A percentile compares a stretch with the other conserved stretches of the same genome.
phyloP scores from a whole-genome alignment of 2,888 invertebrate genomes.

The Drosophila vallismaia region DNA sequence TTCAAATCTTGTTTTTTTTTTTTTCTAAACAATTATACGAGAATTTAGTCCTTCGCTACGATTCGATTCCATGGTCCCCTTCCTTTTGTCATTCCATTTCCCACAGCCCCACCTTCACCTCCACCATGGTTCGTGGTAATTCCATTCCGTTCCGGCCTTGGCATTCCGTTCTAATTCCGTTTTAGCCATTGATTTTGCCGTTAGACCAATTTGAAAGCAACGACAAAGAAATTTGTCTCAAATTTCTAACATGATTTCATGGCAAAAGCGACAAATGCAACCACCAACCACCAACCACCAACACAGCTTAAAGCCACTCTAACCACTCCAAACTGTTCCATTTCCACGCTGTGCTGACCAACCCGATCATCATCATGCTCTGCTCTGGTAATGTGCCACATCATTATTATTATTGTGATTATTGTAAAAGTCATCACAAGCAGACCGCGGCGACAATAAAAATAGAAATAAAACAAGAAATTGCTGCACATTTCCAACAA shows the following conservation, averaged over 20 bases:
- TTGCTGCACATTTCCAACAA: constrained; percentile 2
- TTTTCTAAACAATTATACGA: too few relatives aligned
- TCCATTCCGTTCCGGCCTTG: constrained; percentile 33
- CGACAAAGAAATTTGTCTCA: constrained; percentile 55
- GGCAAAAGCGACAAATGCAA: constrained; percentile 31
- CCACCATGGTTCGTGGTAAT: constrained; percentile 1
- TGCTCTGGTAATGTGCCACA: constrained; percentile 16
- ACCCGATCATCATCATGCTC: constrained; percentile 11
- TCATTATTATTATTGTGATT: constrained; percentile 16
- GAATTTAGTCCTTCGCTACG: too few relatives aligned
- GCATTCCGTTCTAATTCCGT: constrained; percentile 43
- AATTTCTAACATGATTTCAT: constrained; percentile 59
- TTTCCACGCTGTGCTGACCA: constrained; percentile 49
- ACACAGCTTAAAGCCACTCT: not conserved
- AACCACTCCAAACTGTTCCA: constrained; percentile 42
- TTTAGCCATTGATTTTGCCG: constrained; percentile 43
- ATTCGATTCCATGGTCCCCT: not conserved
- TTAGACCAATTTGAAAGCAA: constrained; percentile 54
- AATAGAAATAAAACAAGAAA: constrained; percentile 7
- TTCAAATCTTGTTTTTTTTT: too few relatives aligned
- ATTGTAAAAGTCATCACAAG: constrained; percentile 8
- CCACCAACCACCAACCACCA: constrained; percentile 1
- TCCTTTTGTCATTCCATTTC: not conserved
- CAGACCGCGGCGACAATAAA: constrained; percentile 2
- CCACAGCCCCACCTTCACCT: not conserved